Evolutionary conservation across 1,140 invertebrate species (phyloP).

Genomic region (Rhyzopertha dominica): DNA sequence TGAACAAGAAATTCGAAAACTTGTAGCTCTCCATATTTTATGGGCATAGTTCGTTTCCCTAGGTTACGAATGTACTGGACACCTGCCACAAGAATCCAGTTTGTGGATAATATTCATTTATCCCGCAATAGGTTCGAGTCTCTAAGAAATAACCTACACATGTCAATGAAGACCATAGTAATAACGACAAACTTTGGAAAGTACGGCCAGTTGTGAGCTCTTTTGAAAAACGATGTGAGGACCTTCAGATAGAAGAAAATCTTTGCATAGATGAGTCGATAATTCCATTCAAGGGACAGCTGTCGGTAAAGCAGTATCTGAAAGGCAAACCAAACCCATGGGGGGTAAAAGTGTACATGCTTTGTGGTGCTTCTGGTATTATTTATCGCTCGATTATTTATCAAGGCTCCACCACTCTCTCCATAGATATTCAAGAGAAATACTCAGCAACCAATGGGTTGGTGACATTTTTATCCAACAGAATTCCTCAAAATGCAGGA

Average conservation of each 20-base stretch:
- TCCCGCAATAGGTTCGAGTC: background rate
- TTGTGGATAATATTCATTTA: no score
- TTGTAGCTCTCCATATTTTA: conserved; percentile 8
- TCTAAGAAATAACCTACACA: background rate
- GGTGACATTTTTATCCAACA: background rate
- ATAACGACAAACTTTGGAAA: conserved; percentile 35
- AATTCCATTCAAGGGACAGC: conserved; percentile 39
- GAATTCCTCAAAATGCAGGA: no score
- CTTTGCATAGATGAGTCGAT: conserved; percentile 43
- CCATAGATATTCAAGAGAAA: conserved; percentile 18
- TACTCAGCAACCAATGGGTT: background rate
- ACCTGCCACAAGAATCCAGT: conserved; percentile 1
- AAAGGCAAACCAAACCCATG: conserved; percentile 39
- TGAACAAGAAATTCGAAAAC: conserved; percentile 2
- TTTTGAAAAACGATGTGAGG: conserved; percentile 28
- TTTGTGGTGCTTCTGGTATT: conserved; percentile 31
- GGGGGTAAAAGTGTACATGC: conserved; percentile 42
- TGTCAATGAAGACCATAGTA: background rate
- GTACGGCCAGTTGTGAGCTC: conserved; percentile 32
- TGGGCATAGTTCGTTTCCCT: conserved; percentile 6
- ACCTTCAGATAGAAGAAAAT: conserved; percentile 25
- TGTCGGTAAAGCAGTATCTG: conserved; percentile 39
- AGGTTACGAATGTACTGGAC: conserved; percentile 3
- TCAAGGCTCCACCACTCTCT: conserved; percentile 32
- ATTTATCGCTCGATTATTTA: conserved; percentile 34